Evolutionary conservation across 2,113 vertebrate species (phyloP), one percentile per base, ranked within the genome.

Genomic region (Aepyceros melampus): DNA sequence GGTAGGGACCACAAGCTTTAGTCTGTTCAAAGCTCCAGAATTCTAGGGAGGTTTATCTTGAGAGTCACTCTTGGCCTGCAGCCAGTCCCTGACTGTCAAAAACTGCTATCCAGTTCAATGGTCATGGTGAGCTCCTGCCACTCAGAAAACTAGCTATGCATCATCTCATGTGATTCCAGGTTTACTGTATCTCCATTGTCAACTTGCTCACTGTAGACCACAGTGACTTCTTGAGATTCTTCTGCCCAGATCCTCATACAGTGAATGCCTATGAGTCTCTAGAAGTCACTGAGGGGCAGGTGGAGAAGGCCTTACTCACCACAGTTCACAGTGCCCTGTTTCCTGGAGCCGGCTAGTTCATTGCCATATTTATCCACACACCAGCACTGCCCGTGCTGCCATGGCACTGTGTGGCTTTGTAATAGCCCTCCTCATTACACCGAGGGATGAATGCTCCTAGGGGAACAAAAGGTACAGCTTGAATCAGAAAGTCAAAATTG

Each of bases 331-430:
- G 99, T 98, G 55, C 99, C 99, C 98, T 99, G 99, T 98, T 99
- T 99, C 98, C 99, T 99, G 91, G 99, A 99, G 97, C 99, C 99
- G 0, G 99, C 99, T 15, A 99, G 99, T 98, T 99, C 99, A 2
- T 99, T 99, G 29, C 99, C 99, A 0, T 99, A 99, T 98, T 99
- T 99, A 98, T 99, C 99, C 62, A 99, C 99, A 86, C 99, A 99
- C 99, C 99, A 99, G 98, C 99, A 99, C 98, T 99, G 99, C 27
- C 99, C 0, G 99, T 99, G 98, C 99, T 99, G 97, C 99, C 98
- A 0, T 99, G 99, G 98, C 99, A 99, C 99, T 99, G 99, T 0
- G 99, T 99, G 55, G 99, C 99, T 98, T 99, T 99, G 98, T 99
- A 99, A 98, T 99, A 99, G 74, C 99, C 99, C 49, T 99, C 99